phyloP scores from a whole-genome alignment of 53 echinoderm and acorn worm species.

The Astropecten irregularis region DNA sequence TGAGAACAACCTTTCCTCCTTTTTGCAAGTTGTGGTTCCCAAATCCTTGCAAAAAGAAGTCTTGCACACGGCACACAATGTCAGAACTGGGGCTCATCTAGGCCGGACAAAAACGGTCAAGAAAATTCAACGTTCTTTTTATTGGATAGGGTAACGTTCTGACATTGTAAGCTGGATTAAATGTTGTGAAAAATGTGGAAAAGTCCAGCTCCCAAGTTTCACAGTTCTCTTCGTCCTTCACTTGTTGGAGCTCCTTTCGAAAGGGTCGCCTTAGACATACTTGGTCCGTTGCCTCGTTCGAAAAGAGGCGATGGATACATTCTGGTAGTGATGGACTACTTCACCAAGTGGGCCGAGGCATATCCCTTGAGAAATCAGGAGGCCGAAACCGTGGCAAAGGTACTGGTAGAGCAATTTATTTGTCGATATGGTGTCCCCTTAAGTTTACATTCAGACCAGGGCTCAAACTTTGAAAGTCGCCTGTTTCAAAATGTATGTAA shows the following conservation, averaged over 20 bases:
- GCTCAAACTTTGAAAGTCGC: slow-evolving; percentile 42
- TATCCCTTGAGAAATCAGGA: slow-evolving; percentile 25
- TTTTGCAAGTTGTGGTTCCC: slow-evolving; percentile 22
- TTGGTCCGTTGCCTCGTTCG: slow-evolving; percentile 44
- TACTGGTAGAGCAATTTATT: slow-evolving; percentile 49
- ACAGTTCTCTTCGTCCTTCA: background rate
- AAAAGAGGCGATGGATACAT: slow-evolving; percentile 20
- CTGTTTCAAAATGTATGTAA: slow-evolving; percentile 30
- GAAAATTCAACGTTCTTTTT: slow-evolving; percentile 22
- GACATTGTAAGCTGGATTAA: background rate
- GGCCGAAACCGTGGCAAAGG: slow-evolving; percentile 48
- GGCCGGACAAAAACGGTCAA: slow-evolving; percentile 2
- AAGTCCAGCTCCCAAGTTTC: background rate
- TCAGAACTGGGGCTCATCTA: background rate
- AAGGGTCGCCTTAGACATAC: slow-evolving; percentile 39
- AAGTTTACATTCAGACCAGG: slow-evolving; percentile 59
- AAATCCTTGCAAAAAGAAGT: background rate
- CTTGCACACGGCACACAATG: slow-evolving; percentile 6
- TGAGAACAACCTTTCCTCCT: background rate
- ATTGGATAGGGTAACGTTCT: slow-evolving; percentile 27
- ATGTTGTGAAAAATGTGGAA: slow-evolving; percentile 12
- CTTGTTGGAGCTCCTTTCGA: slow-evolving; percentile 44
- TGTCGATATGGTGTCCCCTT: slow-evolving; percentile 45
- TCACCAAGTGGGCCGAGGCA: slow-evolving; percentile 48
- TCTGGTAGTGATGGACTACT: slow-evolving; percentile 43